Evolutionary conservation across 2,113 vertebrate genomes (phyloP).

Genomic region (Felis catus): F.catus_Fca126_mat1.0 CM031411.1:35677501-35678000

Average conservation of each 20-base stretch:
- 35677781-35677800: not conserved
- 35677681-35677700: not conserved
- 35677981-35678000: not conserved
- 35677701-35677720: constrained; percentile 7
- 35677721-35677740: not conserved
- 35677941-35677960: not conserved
- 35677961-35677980: not conserved
- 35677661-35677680: not conserved
- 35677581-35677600: not conserved
- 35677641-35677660: not conserved
- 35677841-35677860: not conserved
- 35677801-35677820: not conserved
- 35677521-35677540: not conserved
- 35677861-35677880: not conserved
- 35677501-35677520: not conserved
- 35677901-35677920: not conserved
- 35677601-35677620: not conserved
- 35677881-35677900: not conserved
- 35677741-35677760: not conserved
- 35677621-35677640: not conserved
- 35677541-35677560: not conserved
- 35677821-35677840: not conserved
- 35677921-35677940: not conserved
- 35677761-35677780: not conserved
- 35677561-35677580: not conserved